Evolutionary conservation across 2,888 invertebrate species (phyloP).

Genomic region (Noctua janthe): DNA sequence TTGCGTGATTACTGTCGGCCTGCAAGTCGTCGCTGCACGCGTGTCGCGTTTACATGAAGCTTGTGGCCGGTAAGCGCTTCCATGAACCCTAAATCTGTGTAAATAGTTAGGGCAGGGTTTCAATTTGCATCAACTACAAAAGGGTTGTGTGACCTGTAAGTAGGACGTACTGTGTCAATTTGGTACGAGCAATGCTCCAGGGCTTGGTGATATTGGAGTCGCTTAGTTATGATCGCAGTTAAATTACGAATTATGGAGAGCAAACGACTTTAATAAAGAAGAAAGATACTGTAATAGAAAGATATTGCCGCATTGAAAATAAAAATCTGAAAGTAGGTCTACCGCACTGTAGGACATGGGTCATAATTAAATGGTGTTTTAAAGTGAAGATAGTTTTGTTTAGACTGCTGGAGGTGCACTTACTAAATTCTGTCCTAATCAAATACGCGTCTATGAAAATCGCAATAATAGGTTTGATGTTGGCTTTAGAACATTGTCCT

Average conservation of each 20-base stretch:
- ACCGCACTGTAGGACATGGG: neutral
- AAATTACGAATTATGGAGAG: neutral
- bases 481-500: neutral
- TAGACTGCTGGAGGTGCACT: no score
- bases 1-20: no score
- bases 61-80: conserved; percentile 20
- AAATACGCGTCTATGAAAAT: no score
- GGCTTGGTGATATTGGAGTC: conserved; percentile 13
- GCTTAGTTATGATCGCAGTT: conserved; percentile 3
- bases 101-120: conserved; percentile 36
- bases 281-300: neutral
- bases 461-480: no score
- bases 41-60: no score
- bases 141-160: conserved; percentile 42
- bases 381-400: neutral
- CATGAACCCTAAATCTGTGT: conserved; percentile 30
- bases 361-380: neutral
- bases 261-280: neutral
- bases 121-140: conserved; percentile 62
- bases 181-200: conserved; percentile 19
- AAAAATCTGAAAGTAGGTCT: neutral
- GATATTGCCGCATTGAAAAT: neutral
- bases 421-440: no score
- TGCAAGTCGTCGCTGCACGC: no score
- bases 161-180: conserved; percentile 41